Conservation (phyloP, 2,797 vertebrate genomes). For the Acanthiza pusilla region DNA sequence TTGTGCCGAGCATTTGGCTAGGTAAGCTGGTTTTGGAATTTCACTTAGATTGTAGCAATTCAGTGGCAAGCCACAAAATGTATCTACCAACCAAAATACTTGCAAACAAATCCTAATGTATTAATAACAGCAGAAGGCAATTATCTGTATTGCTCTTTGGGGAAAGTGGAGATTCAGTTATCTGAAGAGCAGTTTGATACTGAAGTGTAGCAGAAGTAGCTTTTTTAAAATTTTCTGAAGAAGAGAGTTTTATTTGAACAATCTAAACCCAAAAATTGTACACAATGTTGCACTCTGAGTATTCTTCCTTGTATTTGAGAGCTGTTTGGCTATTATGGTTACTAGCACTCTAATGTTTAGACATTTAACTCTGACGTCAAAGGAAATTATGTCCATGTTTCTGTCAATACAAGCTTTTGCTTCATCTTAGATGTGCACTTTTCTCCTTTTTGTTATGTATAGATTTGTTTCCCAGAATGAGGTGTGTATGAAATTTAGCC, state of each 20-base stretch:
- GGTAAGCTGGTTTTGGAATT: not conserved
- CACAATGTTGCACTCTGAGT: accelerated
- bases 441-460: not conserved
- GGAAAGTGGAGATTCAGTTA: not conserved
- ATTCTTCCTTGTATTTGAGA: not conserved
- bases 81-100: not conserved
- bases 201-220: not conserved
- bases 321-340: not conserved
- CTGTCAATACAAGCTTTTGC: not conserved
- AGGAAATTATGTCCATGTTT: not conserved
- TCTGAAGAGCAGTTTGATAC: not conserved
- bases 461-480: not conserved
- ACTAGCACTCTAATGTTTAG: not conserved
- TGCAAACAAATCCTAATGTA: not conserved
- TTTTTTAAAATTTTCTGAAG: not conserved
- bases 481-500: not conserved
- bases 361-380: accelerated
- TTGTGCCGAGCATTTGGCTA: not conserved
- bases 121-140: constrained; percentile 38
- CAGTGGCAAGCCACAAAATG: not conserved
- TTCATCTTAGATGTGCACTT: not conserved
- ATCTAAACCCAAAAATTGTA: not conserved
- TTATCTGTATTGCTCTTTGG: not conserved
- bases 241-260: not conserved
- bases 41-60: not conserved